These are phyloP conservation scores for Danaus melanippus DNA, from an alignment of 1,140 invertebrate species.

Conservation along the genomic window DNA sequence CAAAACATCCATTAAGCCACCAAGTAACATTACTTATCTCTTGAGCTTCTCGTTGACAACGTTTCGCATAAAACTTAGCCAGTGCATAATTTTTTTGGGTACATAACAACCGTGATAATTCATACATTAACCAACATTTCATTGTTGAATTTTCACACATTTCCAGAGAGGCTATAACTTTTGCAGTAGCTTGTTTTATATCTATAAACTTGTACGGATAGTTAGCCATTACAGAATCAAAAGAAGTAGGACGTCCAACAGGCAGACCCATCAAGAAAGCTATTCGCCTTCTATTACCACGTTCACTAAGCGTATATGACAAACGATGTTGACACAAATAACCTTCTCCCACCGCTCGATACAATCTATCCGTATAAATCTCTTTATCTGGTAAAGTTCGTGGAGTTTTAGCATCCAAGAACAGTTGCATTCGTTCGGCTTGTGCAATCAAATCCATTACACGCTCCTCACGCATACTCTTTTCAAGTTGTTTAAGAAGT, in stretches of 20 bases:
- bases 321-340: constrained; percentile 53
- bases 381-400: constrained; percentile 59
- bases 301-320: constrained; percentile 58
- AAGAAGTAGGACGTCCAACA: constrained; percentile 49
- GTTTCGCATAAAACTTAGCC: constrained; percentile 70
- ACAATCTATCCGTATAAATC: constrained; percentile 52
- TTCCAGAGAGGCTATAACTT: constrained; percentile 44
- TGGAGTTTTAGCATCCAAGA: constrained; percentile 52
- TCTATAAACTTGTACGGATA: constrained; percentile 65
- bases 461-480: constrained; percentile 53
- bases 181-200: constrained; percentile 50
- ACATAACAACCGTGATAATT: constrained; percentile 62
- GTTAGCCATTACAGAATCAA: constrained; percentile 61
- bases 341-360: constrained; percentile 55
- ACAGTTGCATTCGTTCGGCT: constrained; percentile 55
- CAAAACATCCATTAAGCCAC: constrained; percentile 69
- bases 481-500: constrained; percentile 57
- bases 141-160: constrained; percentile 65
- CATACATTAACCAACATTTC: constrained; percentile 72
- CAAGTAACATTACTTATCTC: constrained; percentile 56
- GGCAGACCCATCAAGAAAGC: constrained; percentile 61
- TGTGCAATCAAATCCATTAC: constrained; percentile 58
- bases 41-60: constrained; percentile 68
- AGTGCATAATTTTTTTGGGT: constrained; percentile 71
- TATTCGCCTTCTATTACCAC: constrained; percentile 54